phyloP scores from a whole-genome alignment of 2,113 vertebrate species.

The Panurus biarmicus region DNA sequence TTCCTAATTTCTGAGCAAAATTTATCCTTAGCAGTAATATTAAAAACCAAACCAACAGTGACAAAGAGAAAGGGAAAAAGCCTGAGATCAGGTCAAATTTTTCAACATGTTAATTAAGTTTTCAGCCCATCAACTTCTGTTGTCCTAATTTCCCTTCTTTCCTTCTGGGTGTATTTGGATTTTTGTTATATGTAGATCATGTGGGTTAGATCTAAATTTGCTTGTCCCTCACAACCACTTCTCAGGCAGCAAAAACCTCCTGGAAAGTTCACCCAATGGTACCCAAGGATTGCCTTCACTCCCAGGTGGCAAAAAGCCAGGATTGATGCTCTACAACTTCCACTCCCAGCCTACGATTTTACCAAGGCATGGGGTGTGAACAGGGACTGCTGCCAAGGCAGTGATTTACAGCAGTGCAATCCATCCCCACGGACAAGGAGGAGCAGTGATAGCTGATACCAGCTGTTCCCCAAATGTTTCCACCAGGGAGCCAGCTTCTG shows the following conservation, averaged over 20 bases:
- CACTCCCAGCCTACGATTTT: background rate
- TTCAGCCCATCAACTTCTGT: conserved; percentile 6
- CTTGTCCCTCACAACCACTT: background rate
- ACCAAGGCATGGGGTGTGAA: conserved; percentile 25
- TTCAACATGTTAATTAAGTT: background rate
- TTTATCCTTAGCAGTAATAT: background rate
- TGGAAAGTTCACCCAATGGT: background rate
- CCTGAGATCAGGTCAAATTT: background rate
- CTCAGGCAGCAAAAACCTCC: background rate
- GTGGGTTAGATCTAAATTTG: background rate
- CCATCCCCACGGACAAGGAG: conserved; percentile 40
- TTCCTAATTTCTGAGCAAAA: background rate
- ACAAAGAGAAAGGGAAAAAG: background rate
- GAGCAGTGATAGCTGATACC: conserved; percentile 24
- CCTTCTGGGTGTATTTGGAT: background rate
- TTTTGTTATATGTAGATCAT: background rate
- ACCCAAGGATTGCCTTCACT: background rate
- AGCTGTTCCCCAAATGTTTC: conserved; percentile 54
- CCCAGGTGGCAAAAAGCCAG: conserved; percentile 5
- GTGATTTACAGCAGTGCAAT: conserved; percentile 35
- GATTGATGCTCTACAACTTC: conserved; percentile 8
- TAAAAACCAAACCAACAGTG: background rate
- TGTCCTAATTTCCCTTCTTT: conserved; percentile 6
- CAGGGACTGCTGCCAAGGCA: background rate
- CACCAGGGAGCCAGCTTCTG: conserved; percentile 12